These are phyloP conservation scores for Tetranychus truncatus DNA, from an alignment of 2,888 invertebrate genomes.

Conservation along the genomic window DNA sequence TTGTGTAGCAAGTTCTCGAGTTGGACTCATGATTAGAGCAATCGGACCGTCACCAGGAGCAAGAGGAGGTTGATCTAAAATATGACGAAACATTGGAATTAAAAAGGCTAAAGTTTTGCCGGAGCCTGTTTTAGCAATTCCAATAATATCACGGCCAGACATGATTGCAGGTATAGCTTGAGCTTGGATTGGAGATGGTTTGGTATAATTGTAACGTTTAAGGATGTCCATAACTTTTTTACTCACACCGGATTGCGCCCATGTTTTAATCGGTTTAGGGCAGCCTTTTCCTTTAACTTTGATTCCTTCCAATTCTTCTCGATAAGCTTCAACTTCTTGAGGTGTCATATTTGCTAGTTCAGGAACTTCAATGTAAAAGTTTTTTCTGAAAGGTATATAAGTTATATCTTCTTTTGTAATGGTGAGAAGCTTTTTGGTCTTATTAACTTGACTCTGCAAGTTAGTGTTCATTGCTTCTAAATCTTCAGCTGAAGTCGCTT, in stretches of 20 bases:
- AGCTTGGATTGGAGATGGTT: constrained; percentile 94
- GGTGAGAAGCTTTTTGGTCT: constrained; percentile 68
- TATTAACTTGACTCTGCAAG: constrained; percentile 52
- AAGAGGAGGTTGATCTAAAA: constrained; percentile 76
- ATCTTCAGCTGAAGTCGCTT: constrained; percentile 53
- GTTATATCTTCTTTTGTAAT: constrained; percentile 72
- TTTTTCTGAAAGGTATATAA: constrained; percentile 74
- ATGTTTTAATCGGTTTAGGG: constrained; percentile 77
- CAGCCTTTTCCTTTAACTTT: constrained; percentile 84
- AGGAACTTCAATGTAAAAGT: constrained; percentile 92
- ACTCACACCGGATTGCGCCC: constrained; percentile 96
- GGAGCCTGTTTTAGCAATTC: constrained; percentile 87
- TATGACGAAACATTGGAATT: constrained; percentile 89
- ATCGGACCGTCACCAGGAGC: constrained; percentile 95
- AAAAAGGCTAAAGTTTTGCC: constrained; percentile 97
- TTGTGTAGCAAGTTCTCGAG: constrained; percentile 93
- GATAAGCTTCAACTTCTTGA: constrained; percentile 40
- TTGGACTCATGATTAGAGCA: constrained; percentile 87
- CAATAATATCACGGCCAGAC: constrained; percentile 86
- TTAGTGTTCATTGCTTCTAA: constrained; percentile 37
- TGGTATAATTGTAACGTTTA: constrained; percentile 71
- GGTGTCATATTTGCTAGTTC: constrained; percentile 78
- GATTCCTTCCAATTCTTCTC: constrained; percentile 74
- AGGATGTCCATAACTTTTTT: constrained; percentile 82
- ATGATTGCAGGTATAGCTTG: constrained; percentile 81